phyloP scores from a whole-genome alignment of 2,888 invertebrate species.

The Blastobasis lacticolella region DNA sequence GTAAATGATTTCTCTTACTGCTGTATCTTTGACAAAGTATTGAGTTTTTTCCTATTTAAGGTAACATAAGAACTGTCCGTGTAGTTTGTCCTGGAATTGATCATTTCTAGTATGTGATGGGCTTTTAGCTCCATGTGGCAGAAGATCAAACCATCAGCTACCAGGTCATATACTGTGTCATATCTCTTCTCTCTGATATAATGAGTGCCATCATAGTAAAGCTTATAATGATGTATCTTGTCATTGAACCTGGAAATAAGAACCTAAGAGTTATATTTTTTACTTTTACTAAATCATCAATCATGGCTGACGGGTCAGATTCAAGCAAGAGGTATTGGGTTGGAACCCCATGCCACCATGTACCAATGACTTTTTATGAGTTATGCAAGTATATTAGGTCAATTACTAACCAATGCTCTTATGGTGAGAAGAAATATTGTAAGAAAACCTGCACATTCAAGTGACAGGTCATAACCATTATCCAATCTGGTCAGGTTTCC shows the following conservation, averaged over 20 bases:
- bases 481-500: too few relatives aligned
- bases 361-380: too few relatives aligned
- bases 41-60: slow-evolving; percentile 79
- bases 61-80: slow-evolving; percentile 93
- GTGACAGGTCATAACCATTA: too few relatives aligned
- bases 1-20: slow-evolving; percentile 33
- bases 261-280: too few relatives aligned
- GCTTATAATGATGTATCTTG: slow-evolving; percentile 82
- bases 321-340: too few relatives aligned
- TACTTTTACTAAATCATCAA: too few relatives aligned
- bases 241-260: slow-evolving; percentile 76
- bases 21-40: slow-evolving; percentile 73
- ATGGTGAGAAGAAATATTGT: too few relatives aligned
- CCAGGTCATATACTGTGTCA: slow-evolving; percentile 87
- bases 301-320: too few relatives aligned
- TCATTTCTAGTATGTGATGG: slow-evolving; percentile 87
- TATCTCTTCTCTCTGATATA: slow-evolving; percentile 88
- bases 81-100: slow-evolving; percentile 84
- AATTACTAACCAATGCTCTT: too few relatives aligned
- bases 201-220: slow-evolving; percentile 82
- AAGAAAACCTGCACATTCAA: too few relatives aligned
- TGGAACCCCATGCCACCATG: too few relatives aligned
- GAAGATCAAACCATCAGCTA: slow-evolving; percentile 94
- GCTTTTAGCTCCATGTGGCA: slow-evolving; percentile 91
- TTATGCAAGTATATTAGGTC: too few relatives aligned